A percentile compares a stretch with the other conserved stretches of the same genome.
Evolutionary conservation across 1,140 invertebrate species (phyloP).

Genomic region (Riptortus pedestris): DNA sequence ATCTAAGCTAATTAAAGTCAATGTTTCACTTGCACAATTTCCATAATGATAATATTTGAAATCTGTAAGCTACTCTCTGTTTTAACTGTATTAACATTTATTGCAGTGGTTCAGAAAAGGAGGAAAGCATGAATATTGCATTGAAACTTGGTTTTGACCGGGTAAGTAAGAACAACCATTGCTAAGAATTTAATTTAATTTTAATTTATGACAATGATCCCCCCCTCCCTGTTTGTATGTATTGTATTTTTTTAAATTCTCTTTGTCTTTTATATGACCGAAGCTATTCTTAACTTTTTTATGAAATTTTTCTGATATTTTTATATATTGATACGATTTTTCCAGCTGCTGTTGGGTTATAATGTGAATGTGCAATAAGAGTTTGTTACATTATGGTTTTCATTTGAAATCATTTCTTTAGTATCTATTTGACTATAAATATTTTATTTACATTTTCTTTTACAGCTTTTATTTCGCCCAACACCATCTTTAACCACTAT

Average conservation of each 20-base stretch:
- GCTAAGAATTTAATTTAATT: not conserved
- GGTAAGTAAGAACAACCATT: not conserved
- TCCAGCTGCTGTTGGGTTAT: too few relatives aligned
- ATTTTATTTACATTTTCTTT: too few relatives aligned
- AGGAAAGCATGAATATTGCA: not conserved
- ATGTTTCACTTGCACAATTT: too few relatives aligned
- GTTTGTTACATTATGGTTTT: too few relatives aligned
- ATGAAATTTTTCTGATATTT: not conserved
- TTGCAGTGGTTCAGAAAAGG: slow-evolving; percentile 1
- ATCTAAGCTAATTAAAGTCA: too few relatives aligned
- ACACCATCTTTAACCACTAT: too few relatives aligned
- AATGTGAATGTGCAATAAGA: too few relatives aligned
- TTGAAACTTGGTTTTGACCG: slow-evolving; percentile 10
- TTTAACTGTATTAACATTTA: not conserved
- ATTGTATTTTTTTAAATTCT: not conserved
- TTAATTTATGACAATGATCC: not conserved
- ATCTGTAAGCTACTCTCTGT: not conserved
- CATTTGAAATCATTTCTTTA: too few relatives aligned
- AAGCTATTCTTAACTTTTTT: not conserved
- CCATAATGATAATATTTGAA: too few relatives aligned
- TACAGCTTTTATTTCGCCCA: too few relatives aligned
- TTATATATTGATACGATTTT: not conserved
- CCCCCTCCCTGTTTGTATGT: not conserved
- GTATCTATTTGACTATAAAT: too few relatives aligned
- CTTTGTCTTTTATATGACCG: not conserved